Evolutionary conservation across 2,888 invertebrate genomes (phyloP), one percentile per base, ranked within the genome.

Genomic region (Suillia variegata): DNA sequence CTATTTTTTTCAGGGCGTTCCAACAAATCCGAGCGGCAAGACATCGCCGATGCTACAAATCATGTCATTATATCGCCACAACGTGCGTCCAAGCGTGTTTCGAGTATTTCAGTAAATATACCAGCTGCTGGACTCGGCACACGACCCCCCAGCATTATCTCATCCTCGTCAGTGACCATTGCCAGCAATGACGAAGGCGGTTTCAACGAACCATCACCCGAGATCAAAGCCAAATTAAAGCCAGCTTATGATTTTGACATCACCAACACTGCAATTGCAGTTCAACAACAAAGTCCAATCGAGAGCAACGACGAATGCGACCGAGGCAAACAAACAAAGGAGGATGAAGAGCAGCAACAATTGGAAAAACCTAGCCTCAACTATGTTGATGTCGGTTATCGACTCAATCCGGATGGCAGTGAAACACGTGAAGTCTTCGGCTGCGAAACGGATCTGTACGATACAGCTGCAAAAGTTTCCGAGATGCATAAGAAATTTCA

Each of bases 191-290:
- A 89, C 79, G 89, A 89, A 69, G 88, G 89, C 55, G 89, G 89
- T 53, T 89, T 89, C 82, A 89, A 89, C 80, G 89, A 89, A 80
- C 88, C 88, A 21, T 87, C 87, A 62, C 88, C 89, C 15, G 88
- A 88, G 79, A 87, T 89, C 70, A 88, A 88, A 80, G 89, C 88
- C 62, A 84, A 87, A 58, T 77, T 86, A 12, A 77, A 78, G 62
- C 71, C 77, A 2, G 70, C 73, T 2, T 76, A 77, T 61, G 76
- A 75, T 50, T 74, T 70, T 63, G 77, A 77, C 52, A 61, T 62
- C 24, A 31, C 12, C 18, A 20, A 2, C 10, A 26, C 12, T 17
- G 13, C 12, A 22, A 8, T 22, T 15, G 12, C n/a, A 22, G n/a
- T 49, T 18, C 8, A 15, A 4, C 20, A 56, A 31, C 22, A 54